Percentiles rank a stretch among this genome's conserved stretches.
Evolutionary conservation across 1,140 invertebrate genomes (phyloP).

Genomic region (Mya arenaria): DNA sequence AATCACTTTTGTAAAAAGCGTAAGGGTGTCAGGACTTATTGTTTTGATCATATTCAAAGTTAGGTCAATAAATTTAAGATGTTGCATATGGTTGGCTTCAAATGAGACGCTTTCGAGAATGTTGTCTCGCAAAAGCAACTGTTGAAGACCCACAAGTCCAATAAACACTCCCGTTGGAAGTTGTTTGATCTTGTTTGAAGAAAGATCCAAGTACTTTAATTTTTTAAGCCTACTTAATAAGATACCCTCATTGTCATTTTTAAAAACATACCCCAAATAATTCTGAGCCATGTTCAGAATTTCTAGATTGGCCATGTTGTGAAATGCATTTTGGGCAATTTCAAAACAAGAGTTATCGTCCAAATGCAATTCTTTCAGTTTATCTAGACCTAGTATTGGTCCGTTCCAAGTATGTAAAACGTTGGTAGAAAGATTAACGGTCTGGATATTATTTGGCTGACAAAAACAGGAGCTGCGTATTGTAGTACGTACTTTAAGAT

Average conservation of each 20-base stretch:
- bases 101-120: background rate
- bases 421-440: background rate
- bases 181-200: slow-evolving; percentile 1
- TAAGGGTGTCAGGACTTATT: background rate
- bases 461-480: background rate
- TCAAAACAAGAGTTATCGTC: background rate
- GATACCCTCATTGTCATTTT: background rate
- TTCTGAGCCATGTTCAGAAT: background rate
- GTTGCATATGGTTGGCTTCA: background rate
- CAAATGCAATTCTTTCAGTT: background rate
- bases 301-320: background rate
- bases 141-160: background rate
- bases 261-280: background rate
- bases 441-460: background rate
- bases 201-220: background rate
- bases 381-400: background rate
- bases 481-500: background rate
- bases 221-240: background rate
- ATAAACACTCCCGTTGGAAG: background rate
- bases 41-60: background rate
- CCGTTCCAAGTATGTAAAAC: background rate
- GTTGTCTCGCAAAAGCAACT: background rate
- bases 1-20: background rate
- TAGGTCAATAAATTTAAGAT: background rate
- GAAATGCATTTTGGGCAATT: background rate